Evolutionary conservation across 2,113 vertebrate genomes (phyloP).

Genomic region (Urocynchramus pylzowi): DNA sequence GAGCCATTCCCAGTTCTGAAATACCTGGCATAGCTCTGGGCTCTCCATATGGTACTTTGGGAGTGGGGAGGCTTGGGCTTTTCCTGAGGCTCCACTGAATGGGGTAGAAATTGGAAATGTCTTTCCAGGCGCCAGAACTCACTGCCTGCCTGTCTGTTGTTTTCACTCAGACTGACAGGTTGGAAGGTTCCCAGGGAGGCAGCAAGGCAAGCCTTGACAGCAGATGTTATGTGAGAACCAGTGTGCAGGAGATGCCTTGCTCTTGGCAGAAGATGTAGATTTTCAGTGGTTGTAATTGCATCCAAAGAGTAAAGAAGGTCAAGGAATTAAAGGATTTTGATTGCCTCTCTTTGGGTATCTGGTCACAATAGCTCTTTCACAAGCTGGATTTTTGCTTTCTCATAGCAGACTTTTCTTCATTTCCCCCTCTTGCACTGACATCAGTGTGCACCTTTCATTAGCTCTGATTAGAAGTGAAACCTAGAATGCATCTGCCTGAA

Average conservation of each 20-base stretch:
- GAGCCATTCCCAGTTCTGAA: background rate
- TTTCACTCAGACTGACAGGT: constrained; percentile 40
- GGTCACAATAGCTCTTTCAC: background rate
- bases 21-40: constrained; percentile 39
- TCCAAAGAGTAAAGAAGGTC: background rate
- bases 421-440: background rate
- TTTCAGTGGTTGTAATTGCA: constrained; percentile 30
- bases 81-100: background rate
- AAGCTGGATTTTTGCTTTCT: background rate
- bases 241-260: background rate
- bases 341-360: background rate
- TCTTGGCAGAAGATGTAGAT: constrained; percentile 26
- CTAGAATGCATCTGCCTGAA: background rate
- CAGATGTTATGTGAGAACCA: constrained; percentile 58
- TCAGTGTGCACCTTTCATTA: background rate
- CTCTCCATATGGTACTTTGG: constrained; percentile 31
- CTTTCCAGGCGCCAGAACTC: background rate
- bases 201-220: constrained; percentile 8
- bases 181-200: constrained; percentile 56
- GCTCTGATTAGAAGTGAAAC: background rate
- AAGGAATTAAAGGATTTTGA: background rate
- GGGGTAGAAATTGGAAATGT: background rate
- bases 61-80: background rate
- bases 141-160: constrained; percentile 30
- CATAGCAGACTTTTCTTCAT: background rate